Evolutionary conservation across 2,113 vertebrate genomes (phyloP), one percentile per base, ranked within the genome.

Genomic region (Carassius gibelio): DNA sequence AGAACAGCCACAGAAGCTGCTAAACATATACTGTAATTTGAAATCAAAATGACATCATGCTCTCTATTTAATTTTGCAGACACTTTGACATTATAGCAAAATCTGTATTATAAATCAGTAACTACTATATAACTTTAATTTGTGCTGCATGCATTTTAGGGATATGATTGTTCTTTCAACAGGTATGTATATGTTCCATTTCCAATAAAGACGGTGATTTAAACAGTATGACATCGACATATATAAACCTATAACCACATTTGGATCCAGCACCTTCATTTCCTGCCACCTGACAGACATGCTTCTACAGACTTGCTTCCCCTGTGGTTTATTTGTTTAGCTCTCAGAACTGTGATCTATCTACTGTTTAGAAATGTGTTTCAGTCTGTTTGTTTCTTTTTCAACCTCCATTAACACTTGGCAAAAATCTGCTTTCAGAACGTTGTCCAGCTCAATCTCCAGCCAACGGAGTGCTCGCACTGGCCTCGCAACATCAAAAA

Each of bases 401-500:
- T 80, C 85, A 88, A 92, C 91, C 91, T 91, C 92, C 81, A 92
- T 94, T 93, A 93, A 92, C 90, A 90, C 87, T 91, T 94, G 92
- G 93, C 93, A 91, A 83, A 79, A 66, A 84, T 57, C 50, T 45
- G 88, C 84, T 87, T 90, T 88, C 86, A 87, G 85, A 89, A 88
- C 50, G 0, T 19, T 74, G 89, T 82, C 82, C 64, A 85, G 61
- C 84, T 71, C 68, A 55, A 82, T 72, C 30, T 85, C 64, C 45
- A 71, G 90, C 88, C 87, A 87, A 91, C 62, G 80, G 48, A 91
- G 89, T 89, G 82, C 88, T 88, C 57, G 66, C 81, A 84, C 76
- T 74, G 84, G 89, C 84, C 89, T 45, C 66, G 21, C 82, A 48
- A 26, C 82, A 87, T 90, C 85, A 89, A 82, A 82, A 61, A 87